A percentile compares a stretch with the other conserved stretches of the same genome.
These are phyloP conservation scores for Oreochromis aureus DNA, from an alignment of 2,113 vertebrate species.

Conservation along the genomic window DNA sequence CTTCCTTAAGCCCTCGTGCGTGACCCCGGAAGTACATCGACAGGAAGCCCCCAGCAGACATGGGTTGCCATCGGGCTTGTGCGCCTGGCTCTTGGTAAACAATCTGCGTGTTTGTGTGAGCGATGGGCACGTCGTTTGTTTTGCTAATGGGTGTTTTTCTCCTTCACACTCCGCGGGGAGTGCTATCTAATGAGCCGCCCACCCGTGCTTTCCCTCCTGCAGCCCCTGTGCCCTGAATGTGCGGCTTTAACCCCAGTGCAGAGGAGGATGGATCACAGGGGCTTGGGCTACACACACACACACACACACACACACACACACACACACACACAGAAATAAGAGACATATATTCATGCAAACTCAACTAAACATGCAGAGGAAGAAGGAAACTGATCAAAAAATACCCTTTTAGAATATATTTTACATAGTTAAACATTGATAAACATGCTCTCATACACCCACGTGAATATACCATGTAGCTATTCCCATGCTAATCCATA, in stretches of 20 bases:
- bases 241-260: conserved; percentile 55
- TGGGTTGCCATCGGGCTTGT: neutral
- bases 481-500: conserved; percentile 24
- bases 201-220: conserved; percentile 48
- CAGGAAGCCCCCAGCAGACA: conserved; percentile 15
- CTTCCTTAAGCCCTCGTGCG: neutral
- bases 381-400: neutral
- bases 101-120: conserved; percentile 47
- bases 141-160: conserved; percentile 71
- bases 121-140: conserved; percentile 64
- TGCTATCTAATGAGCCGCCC: conserved; percentile 68
- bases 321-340: neutral
- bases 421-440: conserved; percentile 47
- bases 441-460: neutral
- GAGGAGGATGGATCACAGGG: conserved; percentile 51
- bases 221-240: conserved; percentile 41
- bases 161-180: conserved; percentile 63
- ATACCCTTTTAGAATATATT: conserved; percentile 30
- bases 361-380: neutral
- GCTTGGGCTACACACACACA: neutral
- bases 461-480: neutral
- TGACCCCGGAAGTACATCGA: conserved; percentile 41
- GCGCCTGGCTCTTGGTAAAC: conserved; percentile 58
- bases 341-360: neutral
- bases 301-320: neutral